Evolutionary conservation across 2,888 invertebrate species (phyloP), one percentile per base, ranked within the genome.

Genomic region (Agrochola lychnidis): DNA sequence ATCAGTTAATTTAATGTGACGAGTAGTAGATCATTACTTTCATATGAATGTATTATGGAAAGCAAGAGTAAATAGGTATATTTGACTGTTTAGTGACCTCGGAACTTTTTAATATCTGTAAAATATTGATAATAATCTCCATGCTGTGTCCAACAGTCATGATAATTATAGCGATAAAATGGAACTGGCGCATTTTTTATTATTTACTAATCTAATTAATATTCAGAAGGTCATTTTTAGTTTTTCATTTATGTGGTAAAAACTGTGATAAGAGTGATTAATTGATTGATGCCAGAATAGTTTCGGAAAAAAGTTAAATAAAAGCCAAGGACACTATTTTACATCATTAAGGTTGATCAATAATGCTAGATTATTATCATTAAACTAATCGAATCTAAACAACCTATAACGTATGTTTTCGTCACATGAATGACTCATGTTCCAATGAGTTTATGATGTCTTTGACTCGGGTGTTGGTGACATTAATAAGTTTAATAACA

Each of bases 171-270:
- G 40, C 22, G n/a, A 61, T 59, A 42, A 45, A n/a, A 63, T 25
- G n/a, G 4, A 25, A 66, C 22, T 12, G 51, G 53, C 53, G 59
- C n/a, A 36, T 62, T 66, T 63, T 69, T 51, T 30, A 71, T 66
- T 57, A 74, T 42, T 25, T 36, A 64, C n/a, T 12, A 56, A 66
- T n/a, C 42, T 42, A 59, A 59, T 78, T 59, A 76, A 53, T 64
- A 79, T 40, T 14, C 12, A 10, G 30, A 79, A 83, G 59, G 69
- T 16, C 30, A 2, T 19, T 42, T 53, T 3, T 10, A 22, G 14
- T 0, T 30, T 25, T 75, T 22, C 5, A 22, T 25, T 51, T 70
- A 22, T 16, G 19, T 45, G 12, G 4, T 10, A 25, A 57, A 53
- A 36, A 22, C n/a, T 25, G 16, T 5, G 51, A 53, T 59, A 70